phyloP scores from a whole-genome alignment of 2,113 vertebrate species.

The Centropus bengalensis region DNA sequence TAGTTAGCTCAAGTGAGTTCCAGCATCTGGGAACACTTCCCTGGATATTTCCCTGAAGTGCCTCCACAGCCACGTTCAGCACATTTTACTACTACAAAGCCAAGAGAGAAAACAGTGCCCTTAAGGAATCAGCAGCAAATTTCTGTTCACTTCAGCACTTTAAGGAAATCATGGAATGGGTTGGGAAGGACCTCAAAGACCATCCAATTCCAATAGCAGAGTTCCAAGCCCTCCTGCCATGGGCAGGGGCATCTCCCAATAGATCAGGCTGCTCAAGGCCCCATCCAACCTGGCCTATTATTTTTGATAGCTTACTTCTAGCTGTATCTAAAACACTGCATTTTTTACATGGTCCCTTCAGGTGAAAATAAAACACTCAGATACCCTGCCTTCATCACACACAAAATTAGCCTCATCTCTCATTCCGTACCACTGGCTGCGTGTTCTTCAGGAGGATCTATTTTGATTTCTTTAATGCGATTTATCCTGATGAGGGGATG shows the following conservation, averaged over 20 bases:
- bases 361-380: background rate
- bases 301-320: background rate
- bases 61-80: background rate
- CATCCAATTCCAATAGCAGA: no score
- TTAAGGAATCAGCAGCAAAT: background rate
- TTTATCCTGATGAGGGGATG: constrained; percentile 6
- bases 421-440: constrained; percentile 1
- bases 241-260: no score
- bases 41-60: background rate
- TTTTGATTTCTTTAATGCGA: constrained; percentile 37
- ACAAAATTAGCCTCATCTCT: background rate
- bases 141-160: background rate
- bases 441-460: background rate
- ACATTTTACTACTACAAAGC: background rate
- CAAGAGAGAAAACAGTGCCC: background rate
- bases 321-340: background rate
- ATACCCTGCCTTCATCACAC: background rate
- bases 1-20: background rate
- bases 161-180: background rate
- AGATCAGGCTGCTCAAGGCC: no score
- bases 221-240: no score
- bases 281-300: no score
- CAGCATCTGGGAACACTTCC: background rate
- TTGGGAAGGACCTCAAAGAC: no score
- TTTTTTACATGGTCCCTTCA: background rate